Conservation (phyloP, 2,888 invertebrate genomes). For the Malthinus flaveolus region DNA sequence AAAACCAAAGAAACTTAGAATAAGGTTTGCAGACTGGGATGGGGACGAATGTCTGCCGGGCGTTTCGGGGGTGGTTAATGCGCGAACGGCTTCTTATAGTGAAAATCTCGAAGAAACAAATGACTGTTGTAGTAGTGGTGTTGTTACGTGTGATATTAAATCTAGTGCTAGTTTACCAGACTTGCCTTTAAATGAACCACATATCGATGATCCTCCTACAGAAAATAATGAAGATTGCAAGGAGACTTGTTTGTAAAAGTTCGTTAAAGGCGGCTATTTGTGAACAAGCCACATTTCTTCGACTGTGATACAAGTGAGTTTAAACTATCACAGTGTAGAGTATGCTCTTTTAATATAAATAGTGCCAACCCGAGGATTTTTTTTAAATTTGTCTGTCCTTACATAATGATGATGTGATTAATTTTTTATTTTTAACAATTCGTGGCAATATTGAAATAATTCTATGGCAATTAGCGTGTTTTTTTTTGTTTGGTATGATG, state of each 20-base stretch:
- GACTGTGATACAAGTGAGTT: conserved; percentile 46
- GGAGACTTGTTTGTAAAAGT: conserved; percentile 51
- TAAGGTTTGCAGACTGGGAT: conserved; percentile 37
- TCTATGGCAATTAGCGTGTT: no score
- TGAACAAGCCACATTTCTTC: background rate
- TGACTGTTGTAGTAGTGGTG: conserved; percentile 2
- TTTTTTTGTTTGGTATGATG: no score
- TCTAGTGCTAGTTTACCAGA: conserved; percentile 57
- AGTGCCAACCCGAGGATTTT: conserved; percentile 40
- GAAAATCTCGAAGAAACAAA: conserved; percentile 12
- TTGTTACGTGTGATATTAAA: conserved; percentile 41
- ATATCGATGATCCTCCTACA: conserved; percentile 19
- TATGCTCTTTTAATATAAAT: conserved; percentile 40
- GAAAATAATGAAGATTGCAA: conserved; percentile 43
- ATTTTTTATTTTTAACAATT: no score
- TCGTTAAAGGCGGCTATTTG: background rate
- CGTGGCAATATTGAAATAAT: no score
- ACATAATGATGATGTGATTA: background rate
- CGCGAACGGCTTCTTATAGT: conserved; percentile 9
- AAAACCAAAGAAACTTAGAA: conserved; percentile 34
- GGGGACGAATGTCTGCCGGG: background rate
- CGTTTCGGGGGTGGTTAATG: conserved; percentile 3
- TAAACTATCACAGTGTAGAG: conserved; percentile 46
- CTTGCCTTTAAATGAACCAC: conserved; percentile 31
- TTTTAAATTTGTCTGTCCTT: background rate